These are phyloP conservation scores for Corticium candelabrum DNA, from an alignment of 37 sponge, comb jelly and placozoan species.

Conservation along the genomic window DNA sequence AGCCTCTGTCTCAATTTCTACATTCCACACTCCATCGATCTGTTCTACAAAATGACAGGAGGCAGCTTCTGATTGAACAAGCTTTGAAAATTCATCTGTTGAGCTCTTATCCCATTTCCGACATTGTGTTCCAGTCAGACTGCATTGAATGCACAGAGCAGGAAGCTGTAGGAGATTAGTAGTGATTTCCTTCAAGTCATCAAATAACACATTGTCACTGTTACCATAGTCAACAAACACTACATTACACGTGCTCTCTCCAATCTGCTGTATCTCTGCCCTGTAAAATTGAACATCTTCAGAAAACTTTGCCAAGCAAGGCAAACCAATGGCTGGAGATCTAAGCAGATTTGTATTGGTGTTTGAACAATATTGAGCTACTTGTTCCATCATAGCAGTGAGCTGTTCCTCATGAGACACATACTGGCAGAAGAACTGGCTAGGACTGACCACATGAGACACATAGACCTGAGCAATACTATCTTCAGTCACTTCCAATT, in stretches of 20 bases:
- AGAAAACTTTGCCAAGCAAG: constrained; percentile 9
- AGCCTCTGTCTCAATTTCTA: too few species aligned
- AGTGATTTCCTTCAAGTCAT: not conserved
- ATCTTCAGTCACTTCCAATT: not conserved
- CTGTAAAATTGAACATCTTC: constrained; percentile 23
- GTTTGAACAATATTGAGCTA: too few species aligned
- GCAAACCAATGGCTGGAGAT: too few species aligned
- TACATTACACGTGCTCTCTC: not conserved
- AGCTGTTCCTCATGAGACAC: not conserved
- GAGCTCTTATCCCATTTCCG: too few species aligned
- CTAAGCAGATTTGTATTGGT: too few species aligned
- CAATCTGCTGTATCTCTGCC: not conserved
- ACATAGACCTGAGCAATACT: not conserved
- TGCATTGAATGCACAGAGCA: not conserved
- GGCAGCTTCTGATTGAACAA: too few species aligned
- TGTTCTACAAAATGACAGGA: too few species aligned
- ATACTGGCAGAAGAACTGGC: not conserved
- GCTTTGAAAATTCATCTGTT: too few species aligned
- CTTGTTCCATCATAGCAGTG: too few species aligned
- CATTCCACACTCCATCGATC: too few species aligned
- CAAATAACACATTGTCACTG: not conserved
- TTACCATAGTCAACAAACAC: constrained; percentile 28
- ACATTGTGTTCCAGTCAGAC: too few species aligned
- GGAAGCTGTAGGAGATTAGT: not conserved
- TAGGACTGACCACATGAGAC: not conserved